Base-by-base conservation (phyloP, 92 coral and sea anemone species). In the Ricordea florida region DNA sequence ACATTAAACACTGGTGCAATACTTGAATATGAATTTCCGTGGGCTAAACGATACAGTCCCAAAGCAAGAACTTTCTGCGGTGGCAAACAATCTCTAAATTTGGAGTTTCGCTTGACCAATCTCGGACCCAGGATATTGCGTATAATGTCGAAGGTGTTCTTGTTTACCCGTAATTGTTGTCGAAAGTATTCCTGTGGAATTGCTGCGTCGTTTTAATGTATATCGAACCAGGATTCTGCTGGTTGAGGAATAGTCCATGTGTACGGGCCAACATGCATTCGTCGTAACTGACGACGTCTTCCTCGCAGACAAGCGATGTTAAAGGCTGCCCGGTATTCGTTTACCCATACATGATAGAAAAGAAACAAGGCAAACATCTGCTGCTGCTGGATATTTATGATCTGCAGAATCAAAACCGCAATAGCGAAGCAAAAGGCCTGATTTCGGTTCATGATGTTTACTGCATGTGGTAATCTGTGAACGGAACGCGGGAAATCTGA, bases 121-220 rank as follows among this genome's bases (percentile, higher is more conserved):
- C 75, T 52, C 24, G 49, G 14, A 10, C 31, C 40, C 13, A 66
- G 45, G 28, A 40, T 51, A 38, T 66, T 42, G 4, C 22, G 44
- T 23, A 66, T 66, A 0, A 55, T 33, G 13, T 53, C 60, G 57
- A 78, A 77, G 10, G 77, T 56, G 24, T 40, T 56, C 63, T 34
- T 58, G 65, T 72, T 15, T 29, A 72, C 79, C 11, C 70, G 35
- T 57, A 66, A 55, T 49, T 67, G 77, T 66, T 41, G 76, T 18
- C 84, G 77, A 78, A 78, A 78, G 68, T 66, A 53, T 21, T 56
- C 67, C 67, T 78, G 46, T 27, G 60, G 84, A 27, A 67, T 43
- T 38, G 59, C 15, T 10, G 58, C 44, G 34, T 42, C 60, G 46
- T 27, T 37, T 42, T 78, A 66, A 69, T 66, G 77, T 18, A 53